A percentile compares a stretch with the other conserved stretches of the same genome.
Conservation (phyloP, 2,888 invertebrate species). For the Aspidapion aeneum region DNA sequence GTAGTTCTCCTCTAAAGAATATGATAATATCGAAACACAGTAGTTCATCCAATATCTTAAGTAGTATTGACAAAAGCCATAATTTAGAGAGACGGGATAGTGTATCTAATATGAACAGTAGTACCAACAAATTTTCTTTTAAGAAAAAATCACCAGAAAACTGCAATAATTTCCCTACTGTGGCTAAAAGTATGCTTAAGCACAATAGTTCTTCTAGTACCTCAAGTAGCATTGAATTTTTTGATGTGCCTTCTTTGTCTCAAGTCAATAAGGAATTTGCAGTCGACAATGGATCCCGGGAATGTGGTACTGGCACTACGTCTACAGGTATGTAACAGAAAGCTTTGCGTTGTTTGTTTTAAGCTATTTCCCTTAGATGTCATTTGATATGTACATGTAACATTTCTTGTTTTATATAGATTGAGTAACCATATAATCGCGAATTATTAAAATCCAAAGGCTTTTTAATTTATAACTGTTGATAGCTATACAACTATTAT, state of each 20-base stretch:
- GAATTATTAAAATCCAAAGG: too few relatives aligned
- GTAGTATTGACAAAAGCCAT: too few relatives aligned
- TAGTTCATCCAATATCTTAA: neutral
- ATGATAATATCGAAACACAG: neutral
- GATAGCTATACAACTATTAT: too few relatives aligned
- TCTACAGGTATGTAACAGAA: too few relatives aligned
- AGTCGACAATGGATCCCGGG: neutral
- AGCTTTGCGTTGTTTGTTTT: too few relatives aligned
- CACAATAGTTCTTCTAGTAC: neutral
- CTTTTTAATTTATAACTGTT: too few relatives aligned
- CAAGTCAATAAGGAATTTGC: neutral
- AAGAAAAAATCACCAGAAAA: neutral
- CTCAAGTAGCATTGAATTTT: neutral
- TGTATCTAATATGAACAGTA: neutral
- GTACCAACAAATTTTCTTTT: neutral
- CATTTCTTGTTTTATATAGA: too few relatives aligned
- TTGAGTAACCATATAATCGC: too few relatives aligned
- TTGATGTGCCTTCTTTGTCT: neutral
- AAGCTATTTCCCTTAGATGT: too few relatives aligned
- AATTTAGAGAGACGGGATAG: too few relatives aligned
- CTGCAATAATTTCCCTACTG: neutral
- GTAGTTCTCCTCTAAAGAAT: neutral
- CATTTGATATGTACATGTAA: too few relatives aligned
- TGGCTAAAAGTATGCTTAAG: neutral
- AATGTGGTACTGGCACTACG: too few relatives aligned